Evolutionary conservation across 2,797 vertebrate species (phyloP), one percentile per base, ranked within the genome.

Genomic region (Galagoides demidoff): DNA sequence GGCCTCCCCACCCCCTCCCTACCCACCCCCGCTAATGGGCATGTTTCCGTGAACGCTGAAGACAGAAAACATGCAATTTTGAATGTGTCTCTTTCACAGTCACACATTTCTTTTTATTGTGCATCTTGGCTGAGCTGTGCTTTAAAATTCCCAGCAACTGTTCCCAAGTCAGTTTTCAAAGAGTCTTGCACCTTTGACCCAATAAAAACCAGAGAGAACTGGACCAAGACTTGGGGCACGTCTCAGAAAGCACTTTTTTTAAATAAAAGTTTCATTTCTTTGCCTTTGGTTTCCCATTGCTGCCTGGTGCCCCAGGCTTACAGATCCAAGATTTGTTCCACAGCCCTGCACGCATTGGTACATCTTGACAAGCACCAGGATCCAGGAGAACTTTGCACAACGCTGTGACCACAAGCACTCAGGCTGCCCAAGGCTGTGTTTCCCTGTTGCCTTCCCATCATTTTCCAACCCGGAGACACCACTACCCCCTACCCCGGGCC

Each of bases 181-280:
- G 34, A 49, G 8, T 55, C 61, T 49, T 68, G 57, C 39, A 66
- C 57, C 71, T 91, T 23, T 39, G 73, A 79, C 85, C 57, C 9
- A 78, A 84, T 77, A 82, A 86, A 68, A 85, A 11, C 13, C 76
- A 20, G 43, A 66, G 39, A 74, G 49, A 57, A 5, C 88, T 23
- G 45, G 90, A 37, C 17, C 0, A 23, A 52, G 59, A 8, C 31
- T 14, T 0, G 9, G 1, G 7, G 29, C 29, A 0, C 1, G 9
- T 19, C 68, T 39, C 85, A 9, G 59, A 43, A 59, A 85, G 34
- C 52, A 6, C 17, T 57, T 70, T 73, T 61, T 71, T 34, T n/a
- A 55, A 68, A 68, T 94, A 45, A 55, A 57, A 43, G 71, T 43
- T 43, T 27, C 22, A 0, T 20, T 81, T 43, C 79, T 59, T 25